Evolutionary conservation across 1,140 invertebrate species (phyloP), one percentile per base, ranked within the genome.

Genomic region (Hyphantria cunea): DNA sequence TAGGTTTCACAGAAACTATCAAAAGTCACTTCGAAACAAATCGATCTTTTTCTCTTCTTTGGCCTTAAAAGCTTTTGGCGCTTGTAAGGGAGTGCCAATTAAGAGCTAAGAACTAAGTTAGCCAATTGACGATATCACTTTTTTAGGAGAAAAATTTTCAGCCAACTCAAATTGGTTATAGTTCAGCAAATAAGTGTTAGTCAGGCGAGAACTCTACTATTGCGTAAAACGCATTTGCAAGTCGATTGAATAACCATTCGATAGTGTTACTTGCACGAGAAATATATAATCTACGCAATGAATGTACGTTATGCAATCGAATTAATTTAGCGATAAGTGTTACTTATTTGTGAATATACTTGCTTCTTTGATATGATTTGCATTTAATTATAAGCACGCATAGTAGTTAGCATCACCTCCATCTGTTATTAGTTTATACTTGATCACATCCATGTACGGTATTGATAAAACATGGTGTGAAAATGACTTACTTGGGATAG

Each of bases 201-300:
- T 25, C 17, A 3, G 2, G 17, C 2, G 5, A 25, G 5, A 3
- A 3, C 17, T 25, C 17, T 25, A 25, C 17, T 25, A 25, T 63
- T 63, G 39, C 52, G 53, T 55, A 63, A 55, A 49, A 55, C 52
- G 37, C 37, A 7, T 48, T 55, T 31, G 7, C 42, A 44, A 45
- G 41, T 53, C 52, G 37, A 55, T 63, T 63, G 44, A 42, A 63
- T 63, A 55, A 63, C 34, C 15, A 52, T 31, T 54, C 33, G 13
- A 63, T 49, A 49, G 49, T 49, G 50, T 62, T 10, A 39, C 17
- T 42, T 41, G 37, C 56, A 50, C 33, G 37, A 39, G 34, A 34
- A 50, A 59, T 50, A 34, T 59, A 59, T 41, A 50, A 59, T 50
- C 37, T 33, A 50, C 47, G 15, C 37, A 33, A 50, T 50, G 47